phyloP scores from a whole-genome alignment of 2,888 invertebrate genomes.

The Eledona agricola region DNA sequence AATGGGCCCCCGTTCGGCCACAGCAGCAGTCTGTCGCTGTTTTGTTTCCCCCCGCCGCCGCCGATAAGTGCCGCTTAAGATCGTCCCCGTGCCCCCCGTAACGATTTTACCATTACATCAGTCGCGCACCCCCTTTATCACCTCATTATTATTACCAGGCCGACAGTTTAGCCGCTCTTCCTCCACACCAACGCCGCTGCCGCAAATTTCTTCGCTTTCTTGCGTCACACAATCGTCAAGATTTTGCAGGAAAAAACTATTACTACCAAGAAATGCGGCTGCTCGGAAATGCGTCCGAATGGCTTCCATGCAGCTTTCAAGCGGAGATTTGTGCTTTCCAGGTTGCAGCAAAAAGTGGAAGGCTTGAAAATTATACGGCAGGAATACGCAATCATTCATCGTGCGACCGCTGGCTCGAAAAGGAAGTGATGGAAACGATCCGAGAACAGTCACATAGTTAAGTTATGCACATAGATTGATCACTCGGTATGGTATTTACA shows the following conservation, averaged over 20 bases:
- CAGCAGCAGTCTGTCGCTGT: conserved; percentile 58
- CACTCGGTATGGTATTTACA: conserved; percentile 52
- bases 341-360: not conserved
- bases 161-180: conserved; percentile 34
- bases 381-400: conserved; percentile 14
- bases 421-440: conserved; percentile 24
- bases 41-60: conserved; percentile 46
- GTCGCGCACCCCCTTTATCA: conserved; percentile 46
- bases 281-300: too few species aligned
- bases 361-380: conserved; percentile 4
- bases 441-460: conserved; percentile 25
- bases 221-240: too few species aligned
- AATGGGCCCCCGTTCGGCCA: conserved; percentile 66
- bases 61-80: conserved; percentile 54
- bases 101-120: conserved; percentile 52
- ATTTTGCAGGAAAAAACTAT: too few species aligned
- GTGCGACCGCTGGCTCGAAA: conserved; percentile 5
- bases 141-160: conserved; percentile 44
- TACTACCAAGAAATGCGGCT: too few species aligned
- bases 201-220: conserved; percentile 7
- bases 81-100: conserved; percentile 43
- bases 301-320: too few species aligned
- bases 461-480: conserved; percentile 52
- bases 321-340: not conserved
- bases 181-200: conserved; percentile 6